Base-by-base conservation (phyloP, 1,140 invertebrate genomes). In the Meloidogyne exigua region DNA sequence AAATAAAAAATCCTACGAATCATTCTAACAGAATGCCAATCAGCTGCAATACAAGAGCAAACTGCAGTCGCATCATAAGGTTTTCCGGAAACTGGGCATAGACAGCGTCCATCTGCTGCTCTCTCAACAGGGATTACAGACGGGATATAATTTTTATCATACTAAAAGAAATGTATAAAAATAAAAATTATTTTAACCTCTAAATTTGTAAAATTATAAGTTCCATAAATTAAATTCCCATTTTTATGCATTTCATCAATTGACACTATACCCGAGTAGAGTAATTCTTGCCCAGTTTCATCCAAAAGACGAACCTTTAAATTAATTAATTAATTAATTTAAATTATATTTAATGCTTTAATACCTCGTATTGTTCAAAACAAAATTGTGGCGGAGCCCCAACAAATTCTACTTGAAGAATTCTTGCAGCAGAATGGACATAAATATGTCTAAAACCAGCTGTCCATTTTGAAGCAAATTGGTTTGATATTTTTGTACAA, bases 311-410 rank as follows among this genome's bases (percentile, higher is more conserved):
- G 86, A 9, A 86, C 77, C 82, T 83, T 57, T 64, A 79, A 62
- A 77, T 28, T 15, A 49, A 2, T 13, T 32, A 65, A 18, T 2
- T 68, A 11, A 72, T 25, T 67, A 18, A 23, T 63, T 57, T 13
- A 9, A 39, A 39, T 10, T 7, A 10, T 9, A 10, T 0, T 10
- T 3, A 32, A 39, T 4, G 9, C 9, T 9, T 39, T 57, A 57
- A 57, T 32, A 83, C 83, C 72, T 87, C 84, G 68, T 87, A 87
- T 64, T 81, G 79, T 63, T 87, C 85, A 77, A 87, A 87, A 63
- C 85, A 87, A 71, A 83, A 87, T 64, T 87, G 84, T n/a, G 75
- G 76, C 0, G 85, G 85, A 15, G 85, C 85, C 2, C 81, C 86
- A 36, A 87, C 77, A 69, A 87, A 87, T 73, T 87, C 77, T 28